Evolutionary conservation across 2,113 vertebrate species (phyloP), one percentile per base, ranked within the genome.

Genomic region (Lanius ludovicianus): DNA sequence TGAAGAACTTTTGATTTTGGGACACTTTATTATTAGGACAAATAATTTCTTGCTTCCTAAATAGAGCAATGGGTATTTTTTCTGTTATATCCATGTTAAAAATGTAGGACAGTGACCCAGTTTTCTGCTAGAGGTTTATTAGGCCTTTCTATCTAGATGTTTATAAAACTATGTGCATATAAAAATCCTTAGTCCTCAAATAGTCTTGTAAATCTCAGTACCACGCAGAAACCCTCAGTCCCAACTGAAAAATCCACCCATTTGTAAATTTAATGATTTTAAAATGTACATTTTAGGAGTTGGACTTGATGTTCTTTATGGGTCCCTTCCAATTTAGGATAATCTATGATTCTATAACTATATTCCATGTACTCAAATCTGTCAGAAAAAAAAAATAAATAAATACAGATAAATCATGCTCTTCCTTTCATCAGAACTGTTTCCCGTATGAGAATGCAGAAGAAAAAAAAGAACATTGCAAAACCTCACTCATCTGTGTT

Each of bases 51-150:
- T 81, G 21, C 25, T 59, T 93, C 22, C 35, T 81, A 37, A 87
- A 67, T 17, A 84, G 20, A 81, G 19, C 1, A 70, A 10, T 20
- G 10, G 2, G 1, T 0, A 0, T n/a, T 73, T 71, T 2, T 33
- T 88, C 31, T 21, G 37, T 86, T 47, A 46, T 11, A 24, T 31
- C 31, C 6, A n/a, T n/a, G 8, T 49, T 63, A 68, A 92, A 84
- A 83, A 83, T 31, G 8, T 60, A 83, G 44, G 47, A 64, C 2
- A 17, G 49, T 31, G 52, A 78, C 27, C 6, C 15, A 47, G 15
- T 82, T 82, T 75, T 84, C 27, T 60, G 5, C 24, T 44, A 59
- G 16, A 74, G 10, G 1, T 39, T 70, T 93, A 33, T 57, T 78
- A 63, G 13, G 35, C 4, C 9, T 76, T 15, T 52, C 23, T 76